Conservation (phyloP, 2,113 vertebrate genomes). For the Macroglossus sobrinus region DNA sequence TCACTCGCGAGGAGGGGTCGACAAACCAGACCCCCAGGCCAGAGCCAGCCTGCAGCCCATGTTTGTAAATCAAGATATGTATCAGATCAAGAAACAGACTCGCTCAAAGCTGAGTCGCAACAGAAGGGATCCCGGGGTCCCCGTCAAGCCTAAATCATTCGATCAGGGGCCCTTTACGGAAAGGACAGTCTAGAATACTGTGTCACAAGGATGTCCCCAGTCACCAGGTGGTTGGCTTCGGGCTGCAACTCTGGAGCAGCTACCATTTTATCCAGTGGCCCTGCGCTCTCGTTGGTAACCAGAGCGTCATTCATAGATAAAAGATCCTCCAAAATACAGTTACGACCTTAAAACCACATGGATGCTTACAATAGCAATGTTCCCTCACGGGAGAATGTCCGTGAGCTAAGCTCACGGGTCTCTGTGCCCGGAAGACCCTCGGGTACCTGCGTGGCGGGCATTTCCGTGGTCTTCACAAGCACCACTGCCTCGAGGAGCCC, state of each 20-base stretch:
- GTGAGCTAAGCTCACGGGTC: no score
- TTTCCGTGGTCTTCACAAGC: neutral
- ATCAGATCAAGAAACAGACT: neutral
- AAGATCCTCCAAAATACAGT: no score
- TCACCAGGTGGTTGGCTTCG: neutral
- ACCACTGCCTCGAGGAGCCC: neutral
- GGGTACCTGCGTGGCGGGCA: fast-evolving
- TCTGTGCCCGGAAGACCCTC: neutral
- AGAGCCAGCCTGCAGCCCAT: neutral
- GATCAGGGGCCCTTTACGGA: neutral
- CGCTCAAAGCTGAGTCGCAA: neutral
- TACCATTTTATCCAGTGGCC: neutral
- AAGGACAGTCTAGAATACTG: neutral
- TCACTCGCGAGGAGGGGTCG: neutral
- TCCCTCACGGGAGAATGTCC: neutral
- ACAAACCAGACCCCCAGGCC: neutral
- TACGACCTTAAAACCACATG: neutral
- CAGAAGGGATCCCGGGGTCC: neutral
- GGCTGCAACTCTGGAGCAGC: neutral
- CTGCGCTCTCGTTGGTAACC: no score
- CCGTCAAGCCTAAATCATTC: neutral
- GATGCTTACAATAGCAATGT: neutral
- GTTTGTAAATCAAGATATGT: neutral
- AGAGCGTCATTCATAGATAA: neutral
- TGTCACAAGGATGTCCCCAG: neutral